Evolutionary conservation across 1,140 invertebrate genomes (phyloP), one percentile per base, ranked within the genome.

Genomic region (Eupeodes corollae): DNA sequence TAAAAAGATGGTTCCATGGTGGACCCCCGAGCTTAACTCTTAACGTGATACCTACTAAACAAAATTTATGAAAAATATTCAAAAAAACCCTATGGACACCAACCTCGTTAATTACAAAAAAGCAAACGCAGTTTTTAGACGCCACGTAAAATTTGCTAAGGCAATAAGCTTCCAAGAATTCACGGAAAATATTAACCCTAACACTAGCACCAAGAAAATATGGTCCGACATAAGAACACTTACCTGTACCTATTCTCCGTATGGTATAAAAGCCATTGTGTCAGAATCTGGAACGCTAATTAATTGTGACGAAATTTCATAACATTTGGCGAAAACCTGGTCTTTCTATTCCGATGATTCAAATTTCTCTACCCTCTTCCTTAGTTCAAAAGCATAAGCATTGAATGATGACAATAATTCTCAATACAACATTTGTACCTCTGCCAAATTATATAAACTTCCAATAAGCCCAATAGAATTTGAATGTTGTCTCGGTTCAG

Each of bases 61-160:
- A n/a, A n/a, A n/a, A n/a, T n/a, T n/a, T n/a, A n/a, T n/a, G n/a
- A n/a, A n/a, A n/a, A n/a, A n/a, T n/a, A n/a, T n/a, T n/a, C n/a
- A n/a, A n/a, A n/a, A n/a, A 11, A 13, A 12, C 11, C 18, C 10
- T 13, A 19, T 15, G 12, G 5, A 44, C 15, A 14, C 15, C 19
- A 39, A 49, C 15, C 26, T 54, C 10, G 46, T 50, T 5, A 38
- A 40, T 6, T 48, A 50, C 18, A 48, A 52, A 47, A 54, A 49
- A 48, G 43, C 42, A 6, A 48, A 46, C 31, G 52, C 52, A 0
- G 18, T 18, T 9, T 48, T 50, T 19, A 50, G 46, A 46, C 48
- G 46, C 30, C 14, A 43, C 35, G 33, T 45, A 2, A 33, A 45
- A 8, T 11, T 13, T 9, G 38, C 42, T 10, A 48, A 48, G 30